phyloP scores from a whole-genome alignment of 2,113 vertebrate genomes.

The Melanotaenia duboulayi region DNA sequence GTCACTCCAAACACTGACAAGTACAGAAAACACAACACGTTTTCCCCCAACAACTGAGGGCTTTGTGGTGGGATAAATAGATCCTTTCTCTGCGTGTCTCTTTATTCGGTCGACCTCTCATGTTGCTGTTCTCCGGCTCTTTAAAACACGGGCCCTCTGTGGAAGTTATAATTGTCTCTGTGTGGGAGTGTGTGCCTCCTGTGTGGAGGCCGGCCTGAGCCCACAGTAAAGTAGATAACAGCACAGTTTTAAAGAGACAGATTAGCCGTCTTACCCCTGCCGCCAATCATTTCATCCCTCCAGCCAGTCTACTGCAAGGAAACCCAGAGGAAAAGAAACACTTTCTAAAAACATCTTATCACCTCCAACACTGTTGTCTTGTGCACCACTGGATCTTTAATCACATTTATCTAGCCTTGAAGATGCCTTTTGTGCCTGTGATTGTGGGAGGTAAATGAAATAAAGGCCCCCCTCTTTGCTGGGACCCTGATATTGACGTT shows the following conservation, averaged over 20 bases:
- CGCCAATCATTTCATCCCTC: conserved; percentile 72
- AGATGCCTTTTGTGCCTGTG: conserved; percentile 53
- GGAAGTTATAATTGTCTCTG: conserved; percentile 68
- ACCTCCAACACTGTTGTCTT: conserved; percentile 21
- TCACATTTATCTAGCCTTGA: conserved; percentile 62
- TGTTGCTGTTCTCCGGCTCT: conserved; percentile 14
- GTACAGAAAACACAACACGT: conserved; percentile 46
- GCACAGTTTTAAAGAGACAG: conserved; percentile 55
- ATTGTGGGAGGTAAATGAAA: conserved; percentile 72
- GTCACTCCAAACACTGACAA: conserved; percentile 60
- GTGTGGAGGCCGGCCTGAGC: conserved; percentile 56
- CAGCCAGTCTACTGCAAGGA: conserved; percentile 34
- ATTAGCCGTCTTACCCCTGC: conserved; percentile 70
- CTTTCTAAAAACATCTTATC: conserved; percentile 66
- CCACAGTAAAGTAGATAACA: conserved; percentile 64
- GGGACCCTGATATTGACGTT: conserved; percentile 49
- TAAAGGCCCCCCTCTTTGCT: conserved; percentile 60
- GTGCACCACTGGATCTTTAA: conserved; percentile 56
- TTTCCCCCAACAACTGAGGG: conserved; percentile 20
- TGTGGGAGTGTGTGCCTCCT: conserved; percentile 57
- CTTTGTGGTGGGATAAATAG: conserved; percentile 10
- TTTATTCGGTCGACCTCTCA: background rate
- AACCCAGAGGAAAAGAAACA: conserved; percentile 25
- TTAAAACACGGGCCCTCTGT: conserved; percentile 35
- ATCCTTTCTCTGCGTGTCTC: conserved; percentile 9